phyloP scores from a whole-genome alignment of 2,113 vertebrate species.

The Rhinopomastus cyanomelas region DNA sequence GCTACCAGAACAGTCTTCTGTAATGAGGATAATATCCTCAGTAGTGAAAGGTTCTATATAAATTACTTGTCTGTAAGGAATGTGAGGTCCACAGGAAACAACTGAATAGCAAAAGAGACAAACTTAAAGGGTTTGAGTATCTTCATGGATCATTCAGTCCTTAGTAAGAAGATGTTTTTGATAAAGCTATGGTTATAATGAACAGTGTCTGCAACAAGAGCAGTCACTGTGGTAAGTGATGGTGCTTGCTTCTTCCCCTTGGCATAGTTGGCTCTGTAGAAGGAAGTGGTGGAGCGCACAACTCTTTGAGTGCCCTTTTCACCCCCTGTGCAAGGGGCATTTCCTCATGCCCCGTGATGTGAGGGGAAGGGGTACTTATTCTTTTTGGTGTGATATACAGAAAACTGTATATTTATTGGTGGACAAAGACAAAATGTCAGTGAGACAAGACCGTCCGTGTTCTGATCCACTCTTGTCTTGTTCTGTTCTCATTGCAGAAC shows the following conservation, averaged over 20 bases:
- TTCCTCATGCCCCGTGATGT: too few species aligned
- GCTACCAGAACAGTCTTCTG: background rate
- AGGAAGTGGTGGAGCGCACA: too few species aligned
- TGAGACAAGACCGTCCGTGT: too few species aligned
- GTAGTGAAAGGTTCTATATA: background rate
- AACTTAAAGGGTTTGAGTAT: background rate
- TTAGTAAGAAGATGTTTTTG: background rate
- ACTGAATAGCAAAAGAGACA: background rate
- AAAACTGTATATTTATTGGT: too few species aligned
- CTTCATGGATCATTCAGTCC: background rate
- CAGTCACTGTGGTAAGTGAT: background rate
- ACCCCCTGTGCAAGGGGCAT: too few species aligned
- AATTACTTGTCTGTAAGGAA: background rate
- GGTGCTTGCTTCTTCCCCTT: background rate
- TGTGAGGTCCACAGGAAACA: background rate
- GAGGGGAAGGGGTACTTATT: too few species aligned
- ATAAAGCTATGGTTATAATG: background rate
- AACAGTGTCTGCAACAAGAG: background rate
- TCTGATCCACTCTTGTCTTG: too few species aligned
- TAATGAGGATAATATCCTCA: background rate
- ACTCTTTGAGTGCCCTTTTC: too few species aligned
- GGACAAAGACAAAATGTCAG: too few species aligned
- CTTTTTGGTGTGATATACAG: too few species aligned
- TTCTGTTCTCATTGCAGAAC: too few species aligned
- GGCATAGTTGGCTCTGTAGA: too few species aligned